Evolutionary conservation across 2,888 invertebrate genomes (phyloP).

Genomic region (Clanis bilineata): DNA sequence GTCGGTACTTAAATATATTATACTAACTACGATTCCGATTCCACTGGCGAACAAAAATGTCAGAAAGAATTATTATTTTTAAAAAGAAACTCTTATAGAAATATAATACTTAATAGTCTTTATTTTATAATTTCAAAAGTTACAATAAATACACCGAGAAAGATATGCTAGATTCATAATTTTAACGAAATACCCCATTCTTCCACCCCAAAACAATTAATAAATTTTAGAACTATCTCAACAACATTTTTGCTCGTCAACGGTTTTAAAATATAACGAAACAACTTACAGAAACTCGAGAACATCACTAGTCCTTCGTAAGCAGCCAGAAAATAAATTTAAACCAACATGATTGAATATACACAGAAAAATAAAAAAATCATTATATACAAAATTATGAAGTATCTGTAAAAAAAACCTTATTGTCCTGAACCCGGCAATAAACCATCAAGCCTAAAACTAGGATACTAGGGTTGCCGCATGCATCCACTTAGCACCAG

Average conservation of each 20-base stretch:
- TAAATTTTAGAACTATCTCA: too few relatives aligned
- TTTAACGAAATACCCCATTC: background rate
- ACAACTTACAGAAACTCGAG: conserved; percentile 69
- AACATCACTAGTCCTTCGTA: conserved; percentile 67
- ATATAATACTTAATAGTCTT: too few relatives aligned
- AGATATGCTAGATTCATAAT: too few relatives aligned
- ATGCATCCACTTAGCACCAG: background rate
- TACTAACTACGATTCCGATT: background rate
- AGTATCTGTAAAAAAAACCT: background rate
- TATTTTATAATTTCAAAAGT: too few relatives aligned
- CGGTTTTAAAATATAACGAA: conserved; percentile 12
- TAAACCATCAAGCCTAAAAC: background rate
- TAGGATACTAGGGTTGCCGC: background rate
- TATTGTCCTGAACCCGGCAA: background rate
- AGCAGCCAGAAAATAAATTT: conserved; percentile 50
- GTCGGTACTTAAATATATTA: background rate
- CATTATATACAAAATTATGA: background rate
- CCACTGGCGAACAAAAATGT: conserved; percentile 15
- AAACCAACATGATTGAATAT: background rate
- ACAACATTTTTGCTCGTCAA: background rate
- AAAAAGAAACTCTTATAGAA: too few relatives aligned
- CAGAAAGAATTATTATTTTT: background rate
- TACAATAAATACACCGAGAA: too few relatives aligned
- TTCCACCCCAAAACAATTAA: too few relatives aligned
- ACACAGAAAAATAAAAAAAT: background rate